These are phyloP conservation scores for Trichogramma pretiosum DNA, from an alignment of 1,140 invertebrate genomes.

Conservation along the genomic window DNA sequence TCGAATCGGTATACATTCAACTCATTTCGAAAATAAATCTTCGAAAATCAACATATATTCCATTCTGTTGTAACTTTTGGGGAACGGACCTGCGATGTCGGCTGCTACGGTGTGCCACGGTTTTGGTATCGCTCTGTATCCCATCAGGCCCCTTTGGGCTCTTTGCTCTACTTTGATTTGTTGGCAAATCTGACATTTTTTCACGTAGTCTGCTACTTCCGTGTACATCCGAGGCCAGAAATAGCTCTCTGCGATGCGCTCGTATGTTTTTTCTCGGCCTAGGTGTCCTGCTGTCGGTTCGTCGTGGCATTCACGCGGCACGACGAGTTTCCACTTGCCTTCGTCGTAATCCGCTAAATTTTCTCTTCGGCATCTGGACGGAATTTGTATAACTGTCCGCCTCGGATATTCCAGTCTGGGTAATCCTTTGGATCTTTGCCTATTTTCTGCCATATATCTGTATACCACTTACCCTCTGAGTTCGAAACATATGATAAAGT, in stretches of 20 bases:
- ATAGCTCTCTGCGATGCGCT: not conserved
- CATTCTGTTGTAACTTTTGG: not conserved
- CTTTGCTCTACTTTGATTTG: not conserved
- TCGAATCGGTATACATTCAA: no score
- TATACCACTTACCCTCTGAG: no score
- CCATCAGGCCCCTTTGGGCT: not conserved
- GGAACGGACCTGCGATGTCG: not conserved
- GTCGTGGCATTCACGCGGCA: not conserved
- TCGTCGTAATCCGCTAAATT: no score
- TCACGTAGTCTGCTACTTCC: not conserved
- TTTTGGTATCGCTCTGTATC: not conserved
- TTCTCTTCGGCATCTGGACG: no score
- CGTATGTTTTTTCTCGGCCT: not conserved
- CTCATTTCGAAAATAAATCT: no score
- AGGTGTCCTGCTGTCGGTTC: not conserved
- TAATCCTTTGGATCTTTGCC: no score
- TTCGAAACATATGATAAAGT: no score
- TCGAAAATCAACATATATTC: conserved; percentile 1
- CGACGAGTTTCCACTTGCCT: not conserved
- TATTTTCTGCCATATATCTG: no score
- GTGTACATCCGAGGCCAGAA: not conserved
- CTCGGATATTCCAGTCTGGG: no score
- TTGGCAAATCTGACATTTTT: not conserved
- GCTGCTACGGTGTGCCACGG: not conserved
- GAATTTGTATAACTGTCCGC: no score